Evolutionary conservation across 2,888 invertebrate species (phyloP), one percentile per base, ranked within the genome.

Genomic region (Pemphredon lugubris): DNA sequence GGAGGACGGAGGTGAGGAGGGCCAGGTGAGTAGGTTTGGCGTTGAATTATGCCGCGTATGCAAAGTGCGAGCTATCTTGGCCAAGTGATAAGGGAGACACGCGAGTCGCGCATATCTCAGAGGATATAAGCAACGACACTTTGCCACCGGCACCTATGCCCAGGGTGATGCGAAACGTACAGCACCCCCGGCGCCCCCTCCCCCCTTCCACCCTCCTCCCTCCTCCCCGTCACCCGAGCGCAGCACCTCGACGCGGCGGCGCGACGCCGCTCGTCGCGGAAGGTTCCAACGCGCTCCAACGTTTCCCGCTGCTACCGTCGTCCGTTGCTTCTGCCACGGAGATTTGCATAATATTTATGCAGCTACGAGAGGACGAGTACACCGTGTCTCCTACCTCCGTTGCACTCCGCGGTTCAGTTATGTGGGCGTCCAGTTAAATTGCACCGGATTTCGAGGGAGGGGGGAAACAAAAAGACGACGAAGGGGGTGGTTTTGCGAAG

Each of bases 11-110:
- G 40, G 14, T 30, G 44, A 47, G 39, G 21, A 23, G 16, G 30
- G 57, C 42, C 16, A 20, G 54, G 48, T 20, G 61, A 65, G 77
- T 70, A 64, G 81, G 80, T 85, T 85, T 75, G 85, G 82, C 84
- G 86, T 87, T 88, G 88, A 88, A 87, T 88, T 86, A 88, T 88
- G 87, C 85, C 83, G 84, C 82, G 86, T 86, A 88, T 88, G 88
- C 86, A 88, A 88, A 88, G 85, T 82, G 86, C 85, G 79, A 86
- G 86, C 85, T 88, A 88, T 88, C 88, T 86, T 80, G 80, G 75
- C n/a, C 82, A 73, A 83, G 84, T 86, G 88, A 88, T 88, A 88
- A 88, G 87, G 80, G 84, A 85, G 87, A 88, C 87, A 88, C 87
- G 88, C 86, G 87, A 88, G 85, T 83, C 81, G 83, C 65, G 83